phyloP scores from a whole-genome alignment of 1,140 invertebrate genomes.

The Eurosta solidaginis region DNA sequence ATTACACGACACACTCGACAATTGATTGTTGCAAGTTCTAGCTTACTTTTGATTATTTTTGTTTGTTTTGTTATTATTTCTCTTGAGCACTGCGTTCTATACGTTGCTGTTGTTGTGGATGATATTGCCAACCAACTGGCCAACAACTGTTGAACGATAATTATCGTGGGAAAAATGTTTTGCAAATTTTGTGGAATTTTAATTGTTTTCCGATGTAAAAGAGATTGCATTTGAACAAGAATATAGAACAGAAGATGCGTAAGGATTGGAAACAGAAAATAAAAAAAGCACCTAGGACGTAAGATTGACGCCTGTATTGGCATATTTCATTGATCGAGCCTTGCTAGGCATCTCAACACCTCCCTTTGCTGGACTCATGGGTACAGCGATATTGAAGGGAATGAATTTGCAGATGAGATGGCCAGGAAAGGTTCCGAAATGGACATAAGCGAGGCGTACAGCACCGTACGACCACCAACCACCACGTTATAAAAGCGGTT shows the following conservation, averaged over 20 bases:
- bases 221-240: neutral
- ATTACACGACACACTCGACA: neutral
- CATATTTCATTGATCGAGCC: too few relatives aligned
- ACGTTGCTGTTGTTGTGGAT: neutral
- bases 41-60: neutral
- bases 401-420: too few relatives aligned
- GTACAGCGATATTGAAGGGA: too few relatives aligned
- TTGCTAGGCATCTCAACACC: neutral
- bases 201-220: conserved; percentile 24
- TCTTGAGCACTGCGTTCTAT: neutral
- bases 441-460: too few relatives aligned
- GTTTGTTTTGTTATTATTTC: neutral
- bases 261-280: neutral
- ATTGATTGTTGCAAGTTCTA: neutral
- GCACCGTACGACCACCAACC: too few relatives aligned
- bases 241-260: neutral
- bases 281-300: neutral
- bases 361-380: too few relatives aligned
- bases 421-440: too few relatives aligned
- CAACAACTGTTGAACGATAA: neutral
- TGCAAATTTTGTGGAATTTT: conserved; percentile 14
- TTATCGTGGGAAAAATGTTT: conserved; percentile 22
- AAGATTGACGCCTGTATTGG: too few relatives aligned
- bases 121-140: neutral
- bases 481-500: too few relatives aligned